phyloP scores from a whole-genome alignment of 2,888 invertebrate genomes.

The Dendrolimus houi region DNA sequence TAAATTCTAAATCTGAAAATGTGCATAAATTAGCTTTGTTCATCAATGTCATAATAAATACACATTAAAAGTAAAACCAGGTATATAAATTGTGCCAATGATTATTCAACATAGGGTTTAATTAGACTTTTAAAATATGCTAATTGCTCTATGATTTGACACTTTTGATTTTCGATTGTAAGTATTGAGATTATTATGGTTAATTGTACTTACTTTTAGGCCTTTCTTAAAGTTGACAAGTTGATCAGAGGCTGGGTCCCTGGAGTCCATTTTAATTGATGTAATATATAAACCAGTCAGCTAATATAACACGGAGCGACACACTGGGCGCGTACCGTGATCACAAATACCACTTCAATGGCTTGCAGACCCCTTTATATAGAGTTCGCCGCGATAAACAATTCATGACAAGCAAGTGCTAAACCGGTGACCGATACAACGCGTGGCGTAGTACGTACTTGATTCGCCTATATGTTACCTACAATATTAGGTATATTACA shows the following conservation, averaged over 20 bases:
- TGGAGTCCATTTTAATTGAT: conserved; percentile 45
- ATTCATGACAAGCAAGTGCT: conserved; percentile 39
- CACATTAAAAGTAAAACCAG: no score
- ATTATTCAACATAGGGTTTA: no score
- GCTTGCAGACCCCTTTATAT: conserved; percentile 38
- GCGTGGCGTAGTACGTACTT: background rate
- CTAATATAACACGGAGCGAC: conserved; percentile 32
- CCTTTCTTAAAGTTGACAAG: conserved; percentile 77
- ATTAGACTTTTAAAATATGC: no score
- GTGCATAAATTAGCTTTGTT: background rate
- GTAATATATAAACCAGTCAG: conserved; percentile 4
- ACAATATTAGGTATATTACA: background rate
- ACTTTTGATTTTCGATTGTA: no score
- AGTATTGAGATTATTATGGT: background rate
- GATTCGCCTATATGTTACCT: background rate
- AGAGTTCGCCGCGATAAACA: conserved; percentile 50
- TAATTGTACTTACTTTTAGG: conserved; percentile 68
- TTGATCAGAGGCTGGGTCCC: conserved; percentile 80
- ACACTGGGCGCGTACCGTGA: conserved; percentile 44
- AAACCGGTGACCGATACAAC: conserved; percentile 20
- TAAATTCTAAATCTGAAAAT: background rate
- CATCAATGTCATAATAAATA: background rate
- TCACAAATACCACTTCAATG: conserved; percentile 38
- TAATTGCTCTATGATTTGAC: no score
- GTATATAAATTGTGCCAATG: no score